Evolutionary conservation across 92 coral and sea anemone species (phyloP).

Genomic region (Pocillopora grandis): DNA sequence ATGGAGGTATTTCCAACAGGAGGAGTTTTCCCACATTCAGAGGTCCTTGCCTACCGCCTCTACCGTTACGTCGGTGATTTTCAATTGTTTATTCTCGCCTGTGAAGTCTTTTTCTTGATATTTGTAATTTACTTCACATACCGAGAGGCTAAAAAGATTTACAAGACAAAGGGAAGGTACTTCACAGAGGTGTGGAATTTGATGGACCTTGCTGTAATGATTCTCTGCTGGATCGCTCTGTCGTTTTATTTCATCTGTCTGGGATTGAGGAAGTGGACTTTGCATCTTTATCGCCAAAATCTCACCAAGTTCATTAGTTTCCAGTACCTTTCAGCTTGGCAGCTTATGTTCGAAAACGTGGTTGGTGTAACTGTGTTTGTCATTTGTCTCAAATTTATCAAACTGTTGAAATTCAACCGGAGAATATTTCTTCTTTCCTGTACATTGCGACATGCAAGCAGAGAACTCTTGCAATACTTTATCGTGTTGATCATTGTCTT

Average conservation of each 20-base stretch:
- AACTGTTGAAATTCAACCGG: slow-evolving; percentile 85
- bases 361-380: slow-evolving; percentile 74
- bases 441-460: slow-evolving; percentile 71
- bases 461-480: slow-evolving; percentile 64
- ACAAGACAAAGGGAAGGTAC: slow-evolving; percentile 42
- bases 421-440: slow-evolving; percentile 81
- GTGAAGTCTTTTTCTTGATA: slow-evolving; percentile 73
- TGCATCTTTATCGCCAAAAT: slow-evolving; percentile 58
- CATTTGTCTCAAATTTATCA: slow-evolving; percentile 69
- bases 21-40: slow-evolving; percentile 62
- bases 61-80: slow-evolving; percentile 94
- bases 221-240: slow-evolving; percentile 77
- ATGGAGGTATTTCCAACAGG: slow-evolving; percentile 82
- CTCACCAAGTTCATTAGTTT: slow-evolving; percentile 78
- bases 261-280: slow-evolving; percentile 76
- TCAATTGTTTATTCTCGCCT: slow-evolving; percentile 78
- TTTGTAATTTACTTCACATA: slow-evolving; percentile 80
- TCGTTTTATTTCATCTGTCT: slow-evolving; percentile 77
- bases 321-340: slow-evolving; percentile 88
- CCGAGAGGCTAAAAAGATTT: slow-evolving; percentile 70
- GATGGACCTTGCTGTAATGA: slow-evolving; percentile 63
- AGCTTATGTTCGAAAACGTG: slow-evolving; percentile 75
- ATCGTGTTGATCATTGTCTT: slow-evolving; percentile 59
- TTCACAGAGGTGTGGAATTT: slow-evolving; percentile 75
- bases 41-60: slow-evolving; percentile 77